Base-by-base conservation (phyloP, 2,888 invertebrate species). In the Entomobrya proxima region DNA sequence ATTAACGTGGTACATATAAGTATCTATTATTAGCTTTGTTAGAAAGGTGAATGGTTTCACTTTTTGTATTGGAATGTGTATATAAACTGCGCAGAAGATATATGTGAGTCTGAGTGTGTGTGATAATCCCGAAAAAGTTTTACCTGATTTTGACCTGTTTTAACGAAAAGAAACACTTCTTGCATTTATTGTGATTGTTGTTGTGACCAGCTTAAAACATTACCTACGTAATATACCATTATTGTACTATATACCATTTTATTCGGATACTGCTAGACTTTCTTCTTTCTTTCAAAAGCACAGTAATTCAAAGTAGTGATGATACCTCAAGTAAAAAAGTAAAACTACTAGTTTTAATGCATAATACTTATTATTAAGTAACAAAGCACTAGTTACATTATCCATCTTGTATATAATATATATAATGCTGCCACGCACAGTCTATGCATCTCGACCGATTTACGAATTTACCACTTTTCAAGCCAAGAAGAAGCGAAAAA, bases 121-220 rank as follows among this genome's bases (percentile, higher is more conserved):
- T 83, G 83, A 83, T 83, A 83, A 76, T 69, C 37, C 52, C 52
- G 81, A 75, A 83, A 76, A 82, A 82, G 50, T 82, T 64, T 67
- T 82, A 82, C 83, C 83, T 83, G 83, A 83, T 83, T 83, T 83
- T 67, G 30, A 83, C 76, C 83, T 83, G 83, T 47, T 67, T 76
- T 83, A 40, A 40, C 18, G 40, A 64, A 64, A 24, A 21, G 13
- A 75, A 61, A 64, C 18, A n/a, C n/a, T n/a, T n/a, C n/a, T n/a
- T n/a, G 50, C n/a, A 75, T 80, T 82, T 75, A 75, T 74, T 82
- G 82, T 74, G 82, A 82, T 75, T 82, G 74, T 74, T 50, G 74
- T 74, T 74, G 75, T 74, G 64, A 64, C 81, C 72, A 58, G 58
- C 81, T 64, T 77, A 58, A 18, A 40, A 21, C 21, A 67, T 40